A percentile compares a stretch with the other conserved stretches of the same genome.
Evolutionary conservation across 1,140 invertebrate genomes (phyloP).

Genomic region (Atta cephalotes): DNA sequence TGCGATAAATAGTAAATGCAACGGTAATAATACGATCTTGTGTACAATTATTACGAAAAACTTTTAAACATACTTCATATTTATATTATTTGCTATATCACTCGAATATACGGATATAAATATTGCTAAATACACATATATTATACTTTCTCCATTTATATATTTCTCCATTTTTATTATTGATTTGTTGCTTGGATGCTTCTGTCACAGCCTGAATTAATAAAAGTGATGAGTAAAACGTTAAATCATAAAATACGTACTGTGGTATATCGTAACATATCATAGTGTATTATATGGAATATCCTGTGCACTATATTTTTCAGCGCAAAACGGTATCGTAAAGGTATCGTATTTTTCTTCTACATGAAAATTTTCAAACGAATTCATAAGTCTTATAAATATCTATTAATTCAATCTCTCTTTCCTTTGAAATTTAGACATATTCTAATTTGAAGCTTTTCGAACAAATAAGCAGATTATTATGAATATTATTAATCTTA

Average conservation of each 20-base stretch:
- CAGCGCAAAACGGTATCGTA: neutral
- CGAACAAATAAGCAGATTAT: neutral
- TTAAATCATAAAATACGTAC: neutral
- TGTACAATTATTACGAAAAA: neutral
- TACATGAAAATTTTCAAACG: neutral
- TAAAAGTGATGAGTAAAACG: constrained; percentile 40
- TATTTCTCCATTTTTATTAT: constrained; percentile 28
- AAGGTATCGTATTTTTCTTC: neutral
- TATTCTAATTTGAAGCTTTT: neutral
- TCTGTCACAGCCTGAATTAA: constrained; percentile 41
- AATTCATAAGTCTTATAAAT: neutral
- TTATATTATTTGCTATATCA: constrained; percentile 8
- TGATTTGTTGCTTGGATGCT: constrained; percentile 4
- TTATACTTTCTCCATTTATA: neutral
- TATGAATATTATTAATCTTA: neutral
- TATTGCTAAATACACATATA: neutral
- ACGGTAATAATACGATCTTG: constrained; percentile 18
- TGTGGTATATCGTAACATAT: neutral
- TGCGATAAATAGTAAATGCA: neutral
- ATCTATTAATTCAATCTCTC: neutral
- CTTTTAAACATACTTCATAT: constrained; percentile 25
- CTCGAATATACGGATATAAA: neutral
- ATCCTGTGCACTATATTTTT: neutral
- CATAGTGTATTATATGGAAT: constrained; percentile 4
- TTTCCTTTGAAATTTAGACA: neutral